phyloP scores from a whole-genome alignment of 2,113 vertebrate genomes.

The Dipodomys ordii region DNA sequence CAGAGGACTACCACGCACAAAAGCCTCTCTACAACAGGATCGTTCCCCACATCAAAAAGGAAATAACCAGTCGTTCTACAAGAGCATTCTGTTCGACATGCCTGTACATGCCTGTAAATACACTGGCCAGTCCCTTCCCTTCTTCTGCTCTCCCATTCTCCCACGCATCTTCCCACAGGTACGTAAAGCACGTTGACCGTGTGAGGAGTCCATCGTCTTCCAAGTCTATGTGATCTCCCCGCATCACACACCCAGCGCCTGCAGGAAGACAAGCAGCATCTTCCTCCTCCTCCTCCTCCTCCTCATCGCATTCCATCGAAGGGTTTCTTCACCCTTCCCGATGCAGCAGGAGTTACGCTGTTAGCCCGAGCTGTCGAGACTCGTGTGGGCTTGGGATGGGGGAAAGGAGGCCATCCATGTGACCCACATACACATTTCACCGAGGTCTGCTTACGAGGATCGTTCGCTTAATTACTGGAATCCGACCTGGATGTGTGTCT shows the following conservation, averaged over 20 bases:
- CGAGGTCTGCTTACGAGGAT: background rate
- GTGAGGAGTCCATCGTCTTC: too few species aligned
- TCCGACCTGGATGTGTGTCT: background rate
- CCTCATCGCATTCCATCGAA: background rate
- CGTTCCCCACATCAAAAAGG: too few species aligned
- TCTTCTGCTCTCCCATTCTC: too few species aligned
- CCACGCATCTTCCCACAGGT: too few species aligned
- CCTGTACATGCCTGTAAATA: too few species aligned
- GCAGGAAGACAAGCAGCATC: background rate
- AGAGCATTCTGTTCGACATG: too few species aligned
- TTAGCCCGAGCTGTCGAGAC: background rate
- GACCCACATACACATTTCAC: background rate
- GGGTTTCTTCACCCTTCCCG: background rate
- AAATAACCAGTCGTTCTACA: too few species aligned
- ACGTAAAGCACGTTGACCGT: too few species aligned
- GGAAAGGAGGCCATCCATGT: background rate
- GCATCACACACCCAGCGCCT: background rate
- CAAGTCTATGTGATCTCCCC: background rate
- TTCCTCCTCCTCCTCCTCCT: background rate
- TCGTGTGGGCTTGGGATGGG: background rate
- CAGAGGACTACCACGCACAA: background rate
- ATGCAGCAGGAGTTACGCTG: background rate
- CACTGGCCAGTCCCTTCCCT: too few species aligned
- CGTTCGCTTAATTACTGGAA: slow-evolving; percentile 2
- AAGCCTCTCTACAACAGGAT: background rate